phyloP scores from a whole-genome alignment of 2,113 vertebrate genomes.

The Manacus vitellinus region DNA sequence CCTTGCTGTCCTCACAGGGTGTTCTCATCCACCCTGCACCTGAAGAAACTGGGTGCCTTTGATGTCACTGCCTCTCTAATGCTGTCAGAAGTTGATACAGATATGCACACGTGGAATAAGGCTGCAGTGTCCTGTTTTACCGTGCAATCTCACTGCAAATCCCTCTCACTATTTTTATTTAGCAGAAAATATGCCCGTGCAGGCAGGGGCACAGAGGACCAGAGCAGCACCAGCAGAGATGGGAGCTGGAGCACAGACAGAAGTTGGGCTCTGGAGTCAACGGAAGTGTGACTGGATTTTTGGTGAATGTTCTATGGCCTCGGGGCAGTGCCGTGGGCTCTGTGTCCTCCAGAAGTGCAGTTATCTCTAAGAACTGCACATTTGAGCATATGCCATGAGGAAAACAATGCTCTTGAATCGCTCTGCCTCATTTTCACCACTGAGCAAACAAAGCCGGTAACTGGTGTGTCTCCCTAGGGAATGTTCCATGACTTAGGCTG shows the following conservation, averaged over 20 bases:
- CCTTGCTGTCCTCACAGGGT: not conserved
- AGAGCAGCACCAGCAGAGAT: not conserved
- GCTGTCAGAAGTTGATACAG: not conserved
- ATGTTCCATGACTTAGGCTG: not conserved
- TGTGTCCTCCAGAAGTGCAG: not conserved
- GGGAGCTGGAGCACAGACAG: not conserved
- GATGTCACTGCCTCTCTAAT: not conserved
- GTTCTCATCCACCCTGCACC: not conserved
- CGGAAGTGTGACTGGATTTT: not conserved
- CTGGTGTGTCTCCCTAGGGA: not conserved
- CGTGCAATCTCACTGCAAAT: not conserved
- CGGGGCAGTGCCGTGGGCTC: not conserved
- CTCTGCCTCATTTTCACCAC: slow-evolving; percentile 37
- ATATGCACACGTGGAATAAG: fast-evolving
- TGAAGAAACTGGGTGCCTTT: not conserved
- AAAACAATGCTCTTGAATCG: not conserved
- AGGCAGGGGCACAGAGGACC: not conserved
- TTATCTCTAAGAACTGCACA: not conserved
- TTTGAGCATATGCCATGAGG: not conserved
- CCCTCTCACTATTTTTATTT: not conserved
- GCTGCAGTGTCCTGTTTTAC: not conserved
- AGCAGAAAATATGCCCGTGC: not conserved
- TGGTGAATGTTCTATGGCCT: not conserved
- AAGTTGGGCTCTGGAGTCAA: not conserved
- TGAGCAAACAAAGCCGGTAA: not conserved